Conservation (phyloP, 2,888 invertebrate species). For the Stenotaenia linearis region DNA sequence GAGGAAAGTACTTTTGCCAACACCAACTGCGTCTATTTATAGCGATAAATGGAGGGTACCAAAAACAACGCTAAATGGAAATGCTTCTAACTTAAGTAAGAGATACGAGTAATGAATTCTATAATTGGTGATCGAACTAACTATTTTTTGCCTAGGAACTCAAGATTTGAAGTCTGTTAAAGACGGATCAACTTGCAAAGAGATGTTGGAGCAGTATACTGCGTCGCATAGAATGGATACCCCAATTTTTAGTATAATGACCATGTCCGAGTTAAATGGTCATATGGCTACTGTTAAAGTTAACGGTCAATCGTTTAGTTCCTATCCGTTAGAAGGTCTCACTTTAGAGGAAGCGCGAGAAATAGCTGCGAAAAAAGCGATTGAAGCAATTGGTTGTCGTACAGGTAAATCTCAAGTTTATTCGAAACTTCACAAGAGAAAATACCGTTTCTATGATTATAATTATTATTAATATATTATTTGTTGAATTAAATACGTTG, state of each 20-base stretch:
- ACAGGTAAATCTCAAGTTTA: neutral
- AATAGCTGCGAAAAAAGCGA: neutral
- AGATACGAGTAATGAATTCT: too few species aligned
- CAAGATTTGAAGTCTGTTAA: too few species aligned
- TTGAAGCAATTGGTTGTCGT: neutral
- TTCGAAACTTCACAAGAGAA: neutral
- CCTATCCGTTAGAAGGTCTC: neutral
- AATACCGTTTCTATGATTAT: neutral
- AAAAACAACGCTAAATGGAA: too few species aligned
- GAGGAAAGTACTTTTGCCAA: too few species aligned
- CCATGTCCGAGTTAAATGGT: neutral
- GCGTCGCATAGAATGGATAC: neutral
- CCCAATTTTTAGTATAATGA: neutral
- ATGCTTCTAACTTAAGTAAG: too few species aligned
- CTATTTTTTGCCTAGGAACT: too few species aligned
- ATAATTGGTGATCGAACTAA: too few species aligned
- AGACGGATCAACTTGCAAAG: neutral
- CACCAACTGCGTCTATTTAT: too few species aligned
- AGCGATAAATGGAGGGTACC: too few species aligned
- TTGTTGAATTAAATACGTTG: neutral
- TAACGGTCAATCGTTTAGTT: neutral
- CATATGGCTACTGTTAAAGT: neutral
- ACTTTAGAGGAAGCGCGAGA: neutral
- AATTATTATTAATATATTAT: neutral
- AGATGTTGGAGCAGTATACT: neutral